Base-by-base conservation (phyloP, 2,888 invertebrate genomes). In the Cryptocephalus primarius region DNA sequence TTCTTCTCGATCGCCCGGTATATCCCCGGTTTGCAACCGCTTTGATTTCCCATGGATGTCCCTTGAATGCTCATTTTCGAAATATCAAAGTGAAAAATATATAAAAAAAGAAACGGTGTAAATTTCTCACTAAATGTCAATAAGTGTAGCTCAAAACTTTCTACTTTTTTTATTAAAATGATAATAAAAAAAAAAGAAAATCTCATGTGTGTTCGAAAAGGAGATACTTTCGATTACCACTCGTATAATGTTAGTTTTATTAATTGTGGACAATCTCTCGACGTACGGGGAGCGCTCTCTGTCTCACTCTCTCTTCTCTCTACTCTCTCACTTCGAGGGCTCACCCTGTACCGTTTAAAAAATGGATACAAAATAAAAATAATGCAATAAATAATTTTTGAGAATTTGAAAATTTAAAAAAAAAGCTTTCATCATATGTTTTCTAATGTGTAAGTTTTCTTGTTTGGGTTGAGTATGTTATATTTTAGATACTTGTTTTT, bases 51-150 rank as follows among this genome's bases (percentile, higher is more conserved):
- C n/a, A 46, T 38, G 33, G 40, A 32, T 45, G n/a, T 44, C 13
- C 40, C 14, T 32, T 32, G 9, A n/a, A 32, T 59, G 59, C 59
- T 59, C 59, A 59, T 68, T 67, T 6, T 36, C 11, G n/a, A 36
- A 11, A 36, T 65, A 22, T 22, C 22, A 22, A 22, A 22, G 6
- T 4, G 22, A 22, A 22, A 22, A 22, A 22, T 22, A 22, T 22
- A 22, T 22, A 54, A 53, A 49, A 50, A 54, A 57, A 57, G 48
- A 49, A 49, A 48, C 46, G 43, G 39, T 57, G 54, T 58, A 56
- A 59, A 62, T 55, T 57, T 61, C 63, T 61, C 64, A 67, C 65
- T 63, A 62, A 67, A 69, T 69, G 70, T 69, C 69, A 70, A 70
- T 69, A 70, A 60, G 62, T 62, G 62, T 68, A 68, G 68, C 68